A percentile compares a stretch with the other conserved stretches of the same genome.
phyloP scores from a whole-genome alignment of 1,140 invertebrate genomes.

The Cheumatopsyche charites region DNA sequence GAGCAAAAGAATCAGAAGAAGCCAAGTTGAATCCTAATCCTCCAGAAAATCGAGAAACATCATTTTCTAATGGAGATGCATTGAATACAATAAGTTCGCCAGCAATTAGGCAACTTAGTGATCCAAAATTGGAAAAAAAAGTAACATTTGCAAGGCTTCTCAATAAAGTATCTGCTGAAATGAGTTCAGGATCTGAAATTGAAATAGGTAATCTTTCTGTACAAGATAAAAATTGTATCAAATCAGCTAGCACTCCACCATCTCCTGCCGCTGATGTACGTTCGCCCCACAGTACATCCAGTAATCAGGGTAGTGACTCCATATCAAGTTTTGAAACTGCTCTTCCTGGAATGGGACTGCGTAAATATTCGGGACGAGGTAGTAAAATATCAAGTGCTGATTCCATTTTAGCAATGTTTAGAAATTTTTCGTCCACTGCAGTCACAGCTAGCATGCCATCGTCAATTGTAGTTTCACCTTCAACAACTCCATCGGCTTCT shows the following conservation, averaged over 20 bases:
- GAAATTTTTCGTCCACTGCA: conserved; percentile 67
- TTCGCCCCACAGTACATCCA: conserved; percentile 68
- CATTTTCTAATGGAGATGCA: conserved; percentile 60
- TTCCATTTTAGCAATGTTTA: conserved; percentile 76
- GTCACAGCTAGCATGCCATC: conserved; percentile 61
- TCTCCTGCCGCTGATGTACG: conserved; percentile 62
- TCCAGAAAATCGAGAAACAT: conserved; percentile 62
- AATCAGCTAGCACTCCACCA: conserved; percentile 61
- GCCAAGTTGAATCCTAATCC: conserved; percentile 50
- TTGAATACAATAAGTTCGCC: conserved; percentile 59
- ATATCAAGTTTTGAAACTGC: conserved; percentile 70
- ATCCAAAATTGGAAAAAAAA: conserved; percentile 74
- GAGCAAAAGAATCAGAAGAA: conserved; percentile 49
- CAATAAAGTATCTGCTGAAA: conserved; percentile 74
- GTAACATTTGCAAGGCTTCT: conserved; percentile 76
- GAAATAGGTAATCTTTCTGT: conserved; percentile 57
- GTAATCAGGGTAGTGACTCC: conserved; percentile 73
- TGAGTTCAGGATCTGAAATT: conserved; percentile 71
- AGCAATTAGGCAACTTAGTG: conserved; percentile 61
- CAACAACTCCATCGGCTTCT: conserved; percentile 69
- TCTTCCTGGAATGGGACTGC: conserved; percentile 57
- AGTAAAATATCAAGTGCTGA: conserved; percentile 72
- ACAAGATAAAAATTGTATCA: conserved; percentile 52
- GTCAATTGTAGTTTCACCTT: conserved; percentile 64
- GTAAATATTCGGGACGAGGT: conserved; percentile 56